These are phyloP conservation scores for Hyperoplus lanceolatus DNA, from an alignment of 2,797 vertebrate genomes.

Conservation along the genomic window DNA sequence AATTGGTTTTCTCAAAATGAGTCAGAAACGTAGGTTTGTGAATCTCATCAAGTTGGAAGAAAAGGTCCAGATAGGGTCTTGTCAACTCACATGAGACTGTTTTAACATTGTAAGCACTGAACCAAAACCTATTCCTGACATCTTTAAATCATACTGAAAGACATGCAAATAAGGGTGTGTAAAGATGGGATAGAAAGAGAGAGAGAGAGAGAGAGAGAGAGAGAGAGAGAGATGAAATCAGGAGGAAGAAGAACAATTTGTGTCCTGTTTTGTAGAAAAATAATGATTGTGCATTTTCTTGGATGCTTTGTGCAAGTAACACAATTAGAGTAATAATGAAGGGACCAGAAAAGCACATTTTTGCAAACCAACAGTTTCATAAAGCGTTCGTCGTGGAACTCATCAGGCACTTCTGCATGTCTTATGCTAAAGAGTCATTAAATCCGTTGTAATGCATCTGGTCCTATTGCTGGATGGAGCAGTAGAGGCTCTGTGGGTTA, in stretches of 20 bases:
- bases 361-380: background rate
- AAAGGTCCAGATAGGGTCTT: background rate
- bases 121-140: constrained; percentile 9
- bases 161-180: background rate
- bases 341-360: background rate
- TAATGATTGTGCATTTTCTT: background rate
- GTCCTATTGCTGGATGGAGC: constrained; percentile 4
- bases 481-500: background rate
- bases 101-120: background rate
- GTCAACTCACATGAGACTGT: background rate
- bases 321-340: background rate
- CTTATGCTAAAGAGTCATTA: constrained; percentile 4
- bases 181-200: background rate
- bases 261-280: background rate
- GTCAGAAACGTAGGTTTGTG: background rate
- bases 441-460: constrained; percentile 25
- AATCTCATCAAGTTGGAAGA: background rate
- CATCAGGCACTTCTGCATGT: background rate
- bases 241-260: background rate
- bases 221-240: constrained; percentile 4
- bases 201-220: constrained; percentile 5
- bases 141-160: constrained; percentile 3
- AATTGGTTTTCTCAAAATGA: background rate
- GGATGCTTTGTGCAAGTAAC: constrained; percentile 1
- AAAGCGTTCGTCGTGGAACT: background rate